A percentile compares a stretch with the other conserved stretches of the same genome.
phyloP scores from a whole-genome alignment of 2,113 vertebrate genomes.

The Cryptotis parvus region DNA sequence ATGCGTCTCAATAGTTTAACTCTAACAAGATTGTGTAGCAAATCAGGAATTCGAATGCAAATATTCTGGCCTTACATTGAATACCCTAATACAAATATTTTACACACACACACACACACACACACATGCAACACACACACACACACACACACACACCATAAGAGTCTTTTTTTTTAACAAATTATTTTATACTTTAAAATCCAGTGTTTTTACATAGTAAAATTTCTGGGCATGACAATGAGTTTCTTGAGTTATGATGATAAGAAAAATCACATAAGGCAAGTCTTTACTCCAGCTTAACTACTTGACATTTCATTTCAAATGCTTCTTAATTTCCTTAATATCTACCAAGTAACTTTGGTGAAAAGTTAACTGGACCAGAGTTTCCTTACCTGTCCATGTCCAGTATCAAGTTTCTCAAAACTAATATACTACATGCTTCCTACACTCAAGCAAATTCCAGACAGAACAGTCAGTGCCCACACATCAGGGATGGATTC shows the following conservation, averaged over 20 bases:
- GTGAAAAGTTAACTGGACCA: slow-evolving; percentile 58
- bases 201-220: slow-evolving; percentile 34
- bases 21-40: not conserved
- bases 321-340: slow-evolving; percentile 28
- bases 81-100: not conserved
- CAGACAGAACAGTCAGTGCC: slow-evolving; percentile 69
- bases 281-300: not conserved
- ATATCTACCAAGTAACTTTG: slow-evolving; percentile 54
- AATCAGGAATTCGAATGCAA: not conserved
- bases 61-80: not conserved
- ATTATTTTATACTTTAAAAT: not conserved
- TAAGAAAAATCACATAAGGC: slow-evolving; percentile 19
- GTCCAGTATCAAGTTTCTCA: slow-evolving; percentile 61
- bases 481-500: slow-evolving; percentile 60
- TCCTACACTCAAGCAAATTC: slow-evolving; percentile 74
- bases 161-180: not conserved
- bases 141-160: not conserved
- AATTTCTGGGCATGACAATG: slow-evolving; percentile 12
- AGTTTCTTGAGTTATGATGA: not conserved
- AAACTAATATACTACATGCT: slow-evolving; percentile 69
- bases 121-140: too few relatives aligned
- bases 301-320: slow-evolving; percentile 39
- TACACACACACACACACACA: not conserved
- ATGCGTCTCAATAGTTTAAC: not conserved
- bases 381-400: slow-evolving; percentile 63